Percentiles rank a stretch among this genome's conserved stretches.
These are phyloP conservation scores for Carabus problematicus DNA, from an alignment of 2,888 invertebrate species.

Conservation along the genomic window DNA sequence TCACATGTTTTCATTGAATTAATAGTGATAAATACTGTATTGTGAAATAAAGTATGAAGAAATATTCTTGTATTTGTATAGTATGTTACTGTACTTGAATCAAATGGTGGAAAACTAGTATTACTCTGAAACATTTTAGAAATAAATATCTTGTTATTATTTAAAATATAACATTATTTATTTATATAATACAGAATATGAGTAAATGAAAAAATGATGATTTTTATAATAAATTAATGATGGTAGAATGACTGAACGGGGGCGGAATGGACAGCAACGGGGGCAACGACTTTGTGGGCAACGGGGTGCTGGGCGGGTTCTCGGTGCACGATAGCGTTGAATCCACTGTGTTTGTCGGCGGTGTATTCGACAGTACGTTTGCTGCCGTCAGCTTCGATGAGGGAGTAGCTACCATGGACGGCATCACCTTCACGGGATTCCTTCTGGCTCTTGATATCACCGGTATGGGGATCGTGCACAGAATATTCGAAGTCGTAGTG, in stretches of 20 bases:
- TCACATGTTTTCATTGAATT: too few species aligned
- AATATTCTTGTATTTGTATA: too few species aligned
- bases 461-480: slow-evolving; percentile 58
- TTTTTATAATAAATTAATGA: too few species aligned
- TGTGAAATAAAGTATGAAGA: too few species aligned
- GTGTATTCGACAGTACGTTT: slow-evolving; percentile 57
- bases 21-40: too few species aligned
- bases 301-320: slow-evolving; percentile 52
- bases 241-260: slow-evolving; percentile 6
- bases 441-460: slow-evolving; percentile 58
- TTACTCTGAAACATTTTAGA: too few species aligned
- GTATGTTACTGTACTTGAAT: too few species aligned
- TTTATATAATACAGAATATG: too few species aligned
- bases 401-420: slow-evolving; percentile 57
- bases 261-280: slow-evolving; percentile 48
- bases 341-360: slow-evolving; percentile 57
- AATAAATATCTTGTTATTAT: too few species aligned
- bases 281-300: slow-evolving; percentile 45
- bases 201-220: too few species aligned
- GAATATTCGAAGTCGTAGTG: slow-evolving; percentile 58
- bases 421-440: slow-evolving; percentile 57
- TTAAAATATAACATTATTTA: too few species aligned
- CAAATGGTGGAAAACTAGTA: too few species aligned
- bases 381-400: slow-evolving; percentile 59
- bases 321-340: slow-evolving; percentile 57